Evolutionary conservation across 2,113 vertebrate genomes (phyloP).

Genomic region (Dasypus novemcinctus): DNA sequence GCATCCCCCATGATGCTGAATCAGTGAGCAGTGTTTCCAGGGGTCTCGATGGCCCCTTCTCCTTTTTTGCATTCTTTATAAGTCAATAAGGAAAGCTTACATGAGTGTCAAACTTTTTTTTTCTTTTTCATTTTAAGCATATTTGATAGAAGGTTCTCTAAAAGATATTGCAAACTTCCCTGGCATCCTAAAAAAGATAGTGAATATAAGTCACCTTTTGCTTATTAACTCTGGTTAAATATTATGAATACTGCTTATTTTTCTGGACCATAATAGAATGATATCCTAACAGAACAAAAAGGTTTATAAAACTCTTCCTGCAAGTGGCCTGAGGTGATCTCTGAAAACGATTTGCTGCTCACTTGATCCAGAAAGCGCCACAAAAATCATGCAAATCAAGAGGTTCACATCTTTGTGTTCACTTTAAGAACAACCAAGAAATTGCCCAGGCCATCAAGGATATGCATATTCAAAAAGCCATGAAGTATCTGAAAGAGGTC

Average conservation of each 20-base stretch:
- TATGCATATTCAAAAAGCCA: no score
- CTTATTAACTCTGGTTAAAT: neutral
- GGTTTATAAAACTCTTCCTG: neutral
- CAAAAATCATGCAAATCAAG: no score
- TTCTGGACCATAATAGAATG: neutral
- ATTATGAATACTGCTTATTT: neutral
- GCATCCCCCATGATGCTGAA: neutral
- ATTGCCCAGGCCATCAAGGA: no score
- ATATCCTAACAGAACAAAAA: constrained; percentile 7
- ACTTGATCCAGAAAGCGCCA: no score
- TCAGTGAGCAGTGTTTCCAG: neutral
- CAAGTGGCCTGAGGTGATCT: no score
- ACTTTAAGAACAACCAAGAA: no score
- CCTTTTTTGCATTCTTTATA: neutral
- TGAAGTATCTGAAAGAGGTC: no score
- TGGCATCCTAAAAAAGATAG: neutral
- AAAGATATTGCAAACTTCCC: neutral
- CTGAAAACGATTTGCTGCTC: no score
- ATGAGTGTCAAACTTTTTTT: neutral
- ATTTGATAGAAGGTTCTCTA: neutral
- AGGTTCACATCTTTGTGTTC: no score
- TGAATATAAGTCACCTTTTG: neutral
- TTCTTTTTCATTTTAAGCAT: neutral
- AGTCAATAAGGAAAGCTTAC: neutral
- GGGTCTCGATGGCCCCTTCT: neutral